Base-by-base conservation (phyloP, 2,113 vertebrate genomes). In the Oncorhynchus kisutch region DNA sequence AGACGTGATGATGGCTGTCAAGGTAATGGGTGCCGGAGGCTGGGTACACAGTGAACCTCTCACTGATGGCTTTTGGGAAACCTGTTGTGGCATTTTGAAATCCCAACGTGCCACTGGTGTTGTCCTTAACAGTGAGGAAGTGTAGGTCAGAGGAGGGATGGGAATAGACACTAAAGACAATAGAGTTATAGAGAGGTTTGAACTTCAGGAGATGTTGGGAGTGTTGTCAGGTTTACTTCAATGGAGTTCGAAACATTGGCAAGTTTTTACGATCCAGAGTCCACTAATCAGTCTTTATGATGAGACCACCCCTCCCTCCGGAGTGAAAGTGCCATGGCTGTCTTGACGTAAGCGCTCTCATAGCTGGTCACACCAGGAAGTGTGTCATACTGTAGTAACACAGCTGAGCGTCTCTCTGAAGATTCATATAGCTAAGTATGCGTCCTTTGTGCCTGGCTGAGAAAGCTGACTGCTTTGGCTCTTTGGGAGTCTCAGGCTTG, bases 361-460 rank as follows among this genome's bases (percentile, higher is more conserved):
- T 45, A 45, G 39, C 39, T 0, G 69, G 57, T 24, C 13, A 81
- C 67, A 69, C 81, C 14, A 74, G 75, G 24, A 72, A 24, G 70
- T 86, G 70, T 70, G 71, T 71, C 71, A 74, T 70, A 34, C 34
- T 34, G 34, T 34, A 76, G 78, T 64, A 62, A 45, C 75, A 59
- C 24, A 39, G 64, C 62, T 12, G 20, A 72, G 31, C 6, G 31
- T 54, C 24, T 39, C 27, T 60, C 18, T 59, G 57, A 72, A 31
- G 71, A 72, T 51, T 39, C 75, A n/a, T 77, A 66, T 75, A 70
- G 57, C 18, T 34, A 29, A 62, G 25, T 70, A 45, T 62, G 49
- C 27, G n/a, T 27, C 31, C 12, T 69, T 71, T 80, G 12, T 76
- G 49, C 62, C 54, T 59, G 67, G 66, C 54, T 27, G 24, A 74